Evolutionary conservation across 2,888 invertebrate genomes (phyloP), one percentile per base, ranked within the genome.

Genomic region (Pherbina coryleti): DNA sequence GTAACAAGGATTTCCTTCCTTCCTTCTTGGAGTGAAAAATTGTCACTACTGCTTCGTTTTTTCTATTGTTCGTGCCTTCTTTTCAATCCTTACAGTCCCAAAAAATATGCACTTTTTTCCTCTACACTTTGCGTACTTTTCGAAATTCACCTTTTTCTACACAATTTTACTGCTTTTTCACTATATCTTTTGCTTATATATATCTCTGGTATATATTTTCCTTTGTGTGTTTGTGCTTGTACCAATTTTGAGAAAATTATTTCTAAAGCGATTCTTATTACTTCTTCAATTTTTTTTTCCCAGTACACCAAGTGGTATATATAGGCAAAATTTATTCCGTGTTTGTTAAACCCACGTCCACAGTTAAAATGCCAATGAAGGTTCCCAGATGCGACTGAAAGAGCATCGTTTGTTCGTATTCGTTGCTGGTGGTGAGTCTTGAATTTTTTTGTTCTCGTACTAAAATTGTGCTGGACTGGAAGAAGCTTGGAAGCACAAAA

Each of bases 351-450:
- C 67, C 66, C 75, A 75, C 80, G 89, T 88, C 87, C 88, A 88
- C 84, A 84, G 89, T 88, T 89, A 87, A 89, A 89, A 88, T 89
- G 88, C 89, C 89, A 89, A 89, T 89, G 89, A 86, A 87, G 86
- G 86, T 83, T 82, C 82, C 82, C 84, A 82, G 83, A 84, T 83
- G 84, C 84, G 83, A 85, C 85, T 84, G 82, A 83, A 84, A 84
- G 84, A 84, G 83, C 83, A 84, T 84, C 82, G 81, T 79, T 37
- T 62, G 67, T 77, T 70, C 34, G 67, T 7, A 53, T 64, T 66
- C 49, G 31, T 53, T 31, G 31, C 64, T 73, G 67, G 25, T 67
- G 80, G 79, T 67, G 67, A 31, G n/a, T 51, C 37, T 44, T 17
- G 22, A 44, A 44, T 11, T 44, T 44, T 44, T 44, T 44, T 14